Evolutionary conservation across 2,888 invertebrate species (phyloP), one percentile per base, ranked within the genome.

Genomic region (Drosophila meridionalis): DNA sequence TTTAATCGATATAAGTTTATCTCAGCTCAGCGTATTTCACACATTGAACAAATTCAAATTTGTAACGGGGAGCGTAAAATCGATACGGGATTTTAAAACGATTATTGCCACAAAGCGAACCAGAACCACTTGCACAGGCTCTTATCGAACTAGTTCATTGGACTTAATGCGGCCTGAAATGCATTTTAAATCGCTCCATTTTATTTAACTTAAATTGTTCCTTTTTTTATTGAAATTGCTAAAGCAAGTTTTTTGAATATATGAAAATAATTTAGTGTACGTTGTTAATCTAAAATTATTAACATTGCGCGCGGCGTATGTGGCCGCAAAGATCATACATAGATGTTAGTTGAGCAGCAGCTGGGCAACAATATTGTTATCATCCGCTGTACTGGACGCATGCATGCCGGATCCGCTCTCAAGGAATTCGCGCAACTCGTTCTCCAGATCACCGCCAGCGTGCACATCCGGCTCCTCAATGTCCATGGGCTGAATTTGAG

Each of bases 391-490:
- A 50, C 93, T 93, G 36, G 93, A 91, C 8, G 83, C 70, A 62
- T 91, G 84, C 69, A 93, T 93, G 90, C 82, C 94, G 32, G 94
- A 94, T 82, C 95, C 96, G 90, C 95, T 95, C 91, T 96, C 96
- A 32, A 96, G 93, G 91, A 96, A 96, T 91, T 96, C 96, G n/a
- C 96, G 93, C 52, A 96, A 90, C 83, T 96, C 96, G 14, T 95
- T 95, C 91, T 96, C 96, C 79, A 96, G 92, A 93, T 96, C 96
- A 4, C 92, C 93, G 9, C 89, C 88, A 12, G 69, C 64, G 28
- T 75, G 89, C 28, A 89, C 89, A 30, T 89, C 88, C 55, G 92
- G 90, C n/a, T 92, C 91, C 69, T 93, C 93, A 50, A 93, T 91
- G 48, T 93, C 93, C 93, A 93, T 93, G 36, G 81, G 47, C 12